Evolutionary conservation across 2,797 vertebrate species (phyloP).

Genomic region (Liasis olivaceus): DNA sequence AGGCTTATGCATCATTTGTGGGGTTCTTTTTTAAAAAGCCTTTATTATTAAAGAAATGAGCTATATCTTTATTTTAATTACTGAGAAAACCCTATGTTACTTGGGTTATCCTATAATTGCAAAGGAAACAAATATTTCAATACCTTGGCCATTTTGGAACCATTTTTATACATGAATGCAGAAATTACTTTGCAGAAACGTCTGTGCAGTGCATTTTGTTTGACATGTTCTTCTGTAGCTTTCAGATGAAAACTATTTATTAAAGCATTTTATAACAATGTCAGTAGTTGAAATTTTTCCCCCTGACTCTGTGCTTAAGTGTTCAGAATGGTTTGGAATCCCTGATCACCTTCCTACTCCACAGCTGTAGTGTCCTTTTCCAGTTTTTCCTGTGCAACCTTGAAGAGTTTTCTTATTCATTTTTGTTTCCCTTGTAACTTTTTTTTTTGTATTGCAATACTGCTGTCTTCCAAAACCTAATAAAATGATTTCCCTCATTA

Average conservation of each 20-base stretch:
- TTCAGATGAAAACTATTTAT: slow-evolving; percentile 88
- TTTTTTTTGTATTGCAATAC: slow-evolving; percentile 64
- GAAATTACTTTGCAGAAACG: slow-evolving; percentile 80
- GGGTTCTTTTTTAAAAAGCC: slow-evolving; percentile 35
- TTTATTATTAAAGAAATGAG: slow-evolving; percentile 67
- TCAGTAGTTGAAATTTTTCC: slow-evolving; percentile 68
- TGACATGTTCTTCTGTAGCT: slow-evolving; percentile 80
- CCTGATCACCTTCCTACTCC: slow-evolving; percentile 63
- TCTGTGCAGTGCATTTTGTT: slow-evolving; percentile 86
- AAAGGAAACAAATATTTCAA: slow-evolving; percentile 56
- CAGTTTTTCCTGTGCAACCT: neutral
- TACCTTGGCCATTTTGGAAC: slow-evolving; percentile 74
- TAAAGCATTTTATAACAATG: slow-evolving; percentile 93
- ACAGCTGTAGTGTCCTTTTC: neutral
- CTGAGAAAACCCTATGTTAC: slow-evolving; percentile 67
- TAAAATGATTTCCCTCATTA: slow-evolving; percentile 70
- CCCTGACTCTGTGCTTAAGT: slow-evolving; percentile 65
- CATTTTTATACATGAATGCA: slow-evolving; percentile 81
- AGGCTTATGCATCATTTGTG: slow-evolving; percentile 52
- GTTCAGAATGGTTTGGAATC: slow-evolving; percentile 65
- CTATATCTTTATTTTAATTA: slow-evolving; percentile 64
- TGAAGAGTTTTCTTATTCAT: slow-evolving; percentile 25
- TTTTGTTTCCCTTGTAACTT: slow-evolving; percentile 68
- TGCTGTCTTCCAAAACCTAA: slow-evolving; percentile 71
- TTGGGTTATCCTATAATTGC: slow-evolving; percentile 53